A percentile compares a stretch with the other conserved stretches of the same genome.
Evolutionary conservation across 2,797 vertebrate genomes (phyloP).

Genomic region (Calcarius lapponicus): DNA sequence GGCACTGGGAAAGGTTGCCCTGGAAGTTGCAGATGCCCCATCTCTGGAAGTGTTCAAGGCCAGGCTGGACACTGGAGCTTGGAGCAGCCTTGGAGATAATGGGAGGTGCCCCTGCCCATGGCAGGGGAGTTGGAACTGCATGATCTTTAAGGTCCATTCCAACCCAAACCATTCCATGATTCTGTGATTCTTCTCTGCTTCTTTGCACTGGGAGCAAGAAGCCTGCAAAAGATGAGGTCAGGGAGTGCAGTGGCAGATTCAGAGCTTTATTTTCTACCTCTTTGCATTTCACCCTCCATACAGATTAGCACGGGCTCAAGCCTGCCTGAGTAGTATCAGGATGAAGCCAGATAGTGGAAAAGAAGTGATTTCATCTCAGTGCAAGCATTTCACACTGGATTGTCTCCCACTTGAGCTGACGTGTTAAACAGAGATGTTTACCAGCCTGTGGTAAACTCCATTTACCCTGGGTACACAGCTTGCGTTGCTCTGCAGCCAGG

Average conservation of each 20-base stretch:
- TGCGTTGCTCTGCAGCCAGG: neutral
- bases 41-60: neutral
- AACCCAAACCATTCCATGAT: neutral
- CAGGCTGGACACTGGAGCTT: neutral
- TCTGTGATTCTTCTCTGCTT: neutral
- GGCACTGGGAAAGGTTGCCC: neutral
- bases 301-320: neutral
- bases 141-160: neutral
- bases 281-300: neutral
- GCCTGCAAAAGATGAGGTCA: neutral
- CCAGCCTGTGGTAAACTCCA: neutral
- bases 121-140: neutral
- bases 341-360: neutral
- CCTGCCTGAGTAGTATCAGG: neutral
- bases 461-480: neutral
- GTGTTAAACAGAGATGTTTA: conserved; percentile 22
- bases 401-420: neutral
- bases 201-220: neutral
- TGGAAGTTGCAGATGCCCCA: neutral
- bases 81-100: neutral
- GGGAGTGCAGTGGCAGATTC: neutral
- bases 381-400: neutral
- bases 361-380: neutral
- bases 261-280: neutral
- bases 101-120: neutral